A percentile compares a stretch with the other conserved stretches of the same genome.
Evolutionary conservation across 2,888 invertebrate species (phyloP).

Genomic region (Scaeva pyrastri): DNA sequence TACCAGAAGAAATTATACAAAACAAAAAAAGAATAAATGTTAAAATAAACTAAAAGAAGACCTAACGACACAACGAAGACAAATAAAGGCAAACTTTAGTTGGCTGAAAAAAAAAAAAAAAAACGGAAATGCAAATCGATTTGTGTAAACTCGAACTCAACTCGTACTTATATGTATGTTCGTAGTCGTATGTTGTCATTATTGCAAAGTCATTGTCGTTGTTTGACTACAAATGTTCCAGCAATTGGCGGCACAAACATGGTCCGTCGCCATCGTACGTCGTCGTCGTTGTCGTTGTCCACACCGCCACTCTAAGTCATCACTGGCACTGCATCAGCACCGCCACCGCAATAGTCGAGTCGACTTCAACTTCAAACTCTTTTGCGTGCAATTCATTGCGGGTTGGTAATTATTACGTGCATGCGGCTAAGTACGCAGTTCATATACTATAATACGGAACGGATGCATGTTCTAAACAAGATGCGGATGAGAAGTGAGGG

Average conservation of each 20-base stretch:
- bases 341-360: conserved; percentile 20
- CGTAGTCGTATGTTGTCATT: conserved; percentile 28
- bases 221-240: conserved; percentile 65
- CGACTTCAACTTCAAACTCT: conserved; percentile 33
- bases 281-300: too few species aligned
- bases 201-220: conserved; percentile 43
- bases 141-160: conserved; percentile 50
- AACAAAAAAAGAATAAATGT: not conserved
- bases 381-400: conserved; percentile 55
- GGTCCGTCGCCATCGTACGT: conserved; percentile 40
- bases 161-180: too few species aligned
- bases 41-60: conserved; percentile 19
- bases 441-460: not conserved
- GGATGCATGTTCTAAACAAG: not conserved
- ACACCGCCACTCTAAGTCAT: not conserved
- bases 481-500: not conserved
- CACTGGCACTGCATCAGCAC: not conserved
- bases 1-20: not conserved
- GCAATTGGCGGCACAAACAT: conserved; percentile 50
- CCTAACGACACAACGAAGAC: conserved; percentile 39
- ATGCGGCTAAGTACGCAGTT: conserved; percentile 66
- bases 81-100: conserved; percentile 56
- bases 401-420: conserved; percentile 71
- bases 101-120: too few species aligned
- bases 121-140: conserved; percentile 76